Conservation (phyloP, 1,140 invertebrate genomes). For the Popillia japonica region DNA sequence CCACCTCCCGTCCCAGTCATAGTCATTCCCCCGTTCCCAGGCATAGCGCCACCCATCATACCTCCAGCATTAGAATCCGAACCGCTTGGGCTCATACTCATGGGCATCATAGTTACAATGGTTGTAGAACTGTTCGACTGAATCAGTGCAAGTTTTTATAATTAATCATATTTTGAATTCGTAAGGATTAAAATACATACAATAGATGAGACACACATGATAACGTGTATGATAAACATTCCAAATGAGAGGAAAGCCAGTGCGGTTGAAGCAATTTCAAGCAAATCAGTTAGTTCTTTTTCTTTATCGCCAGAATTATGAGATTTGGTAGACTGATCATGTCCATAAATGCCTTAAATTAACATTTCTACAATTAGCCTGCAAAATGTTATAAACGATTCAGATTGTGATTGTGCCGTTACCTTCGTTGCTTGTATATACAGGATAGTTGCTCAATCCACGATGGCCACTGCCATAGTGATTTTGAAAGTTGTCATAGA, state of each 20-base stretch:
- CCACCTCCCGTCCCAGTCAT: slow-evolving; percentile 23
- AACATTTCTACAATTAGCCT: slow-evolving; percentile 32
- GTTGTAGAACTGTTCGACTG: slow-evolving; percentile 46
- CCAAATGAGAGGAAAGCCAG: slow-evolving; percentile 81
- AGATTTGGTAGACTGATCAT: slow-evolving; percentile 51
- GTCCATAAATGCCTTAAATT: neutral
- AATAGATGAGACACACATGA: slow-evolving; percentile 72
- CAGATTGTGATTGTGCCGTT: neutral
- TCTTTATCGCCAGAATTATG: slow-evolving; percentile 62
- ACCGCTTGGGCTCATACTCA: slow-evolving; percentile 47
- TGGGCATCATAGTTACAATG: slow-evolving; percentile 47
- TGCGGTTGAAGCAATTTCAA: slow-evolving; percentile 79
- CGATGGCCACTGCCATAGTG: slow-evolving; percentile 38
- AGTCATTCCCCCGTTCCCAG: slow-evolving; percentile 17
- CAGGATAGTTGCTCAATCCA: slow-evolving; percentile 37
- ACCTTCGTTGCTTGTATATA: neutral
- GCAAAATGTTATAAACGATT: slow-evolving; percentile 31
- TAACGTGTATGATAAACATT: slow-evolving; percentile 77
- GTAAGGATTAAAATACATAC: slow-evolving; percentile 59
- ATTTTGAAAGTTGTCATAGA: slow-evolving; percentile 30
- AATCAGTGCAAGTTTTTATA: neutral
- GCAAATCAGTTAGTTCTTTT: slow-evolving; percentile 73
- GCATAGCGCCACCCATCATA: neutral
- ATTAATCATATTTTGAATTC: neutral
- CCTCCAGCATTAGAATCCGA: slow-evolving; percentile 34